These are phyloP conservation scores for Noctilio leporinus DNA, from an alignment of 2,113 vertebrate species.

Conservation along the genomic window DNA sequence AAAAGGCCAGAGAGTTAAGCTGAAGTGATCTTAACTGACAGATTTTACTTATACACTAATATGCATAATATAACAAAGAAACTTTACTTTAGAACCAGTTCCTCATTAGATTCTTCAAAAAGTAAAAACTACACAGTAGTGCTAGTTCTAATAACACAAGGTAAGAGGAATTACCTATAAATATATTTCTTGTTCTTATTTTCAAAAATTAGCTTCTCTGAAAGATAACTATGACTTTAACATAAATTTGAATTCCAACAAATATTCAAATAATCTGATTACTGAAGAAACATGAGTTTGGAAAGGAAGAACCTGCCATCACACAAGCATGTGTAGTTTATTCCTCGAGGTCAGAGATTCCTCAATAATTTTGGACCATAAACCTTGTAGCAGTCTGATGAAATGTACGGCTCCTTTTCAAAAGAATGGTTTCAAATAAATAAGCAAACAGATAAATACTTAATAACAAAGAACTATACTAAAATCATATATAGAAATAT, in stretches of 20 bases:
- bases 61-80: neutral
- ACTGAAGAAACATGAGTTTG: neutral
- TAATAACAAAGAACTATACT: neutral
- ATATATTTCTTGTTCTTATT: neutral
- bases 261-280: neutral
- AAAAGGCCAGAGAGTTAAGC: neutral
- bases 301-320: neutral
- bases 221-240: neutral
- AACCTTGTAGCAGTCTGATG: neutral
- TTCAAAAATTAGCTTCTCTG: neutral
- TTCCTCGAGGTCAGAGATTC: neutral
- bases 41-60: neutral
- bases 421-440: conserved; percentile 1
- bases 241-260: neutral
- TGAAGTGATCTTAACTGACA: neutral
- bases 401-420: neutral
- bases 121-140: neutral
- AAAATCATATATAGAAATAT: neutral
- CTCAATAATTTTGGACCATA: neutral
- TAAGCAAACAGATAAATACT: neutral
- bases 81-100: neutral
- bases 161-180: neutral
- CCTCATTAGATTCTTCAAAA: neutral
- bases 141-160: neutral
- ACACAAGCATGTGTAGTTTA: neutral